phyloP scores from a whole-genome alignment of 2,888 invertebrate species.

The Lepas anatifera region DNA sequence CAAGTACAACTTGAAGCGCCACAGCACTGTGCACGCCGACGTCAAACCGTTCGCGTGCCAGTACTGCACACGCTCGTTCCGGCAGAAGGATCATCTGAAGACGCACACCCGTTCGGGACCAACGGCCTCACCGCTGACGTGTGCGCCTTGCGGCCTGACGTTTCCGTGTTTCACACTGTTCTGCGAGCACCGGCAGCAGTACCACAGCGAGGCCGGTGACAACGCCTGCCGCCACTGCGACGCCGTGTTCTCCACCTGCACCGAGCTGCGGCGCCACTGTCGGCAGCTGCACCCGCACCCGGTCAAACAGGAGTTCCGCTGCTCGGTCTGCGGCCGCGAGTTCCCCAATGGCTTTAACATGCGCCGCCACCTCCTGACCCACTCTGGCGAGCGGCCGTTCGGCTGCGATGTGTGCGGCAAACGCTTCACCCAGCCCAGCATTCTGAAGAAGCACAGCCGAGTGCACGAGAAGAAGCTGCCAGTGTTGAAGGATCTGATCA shows the following conservation, averaged over 20 bases:
- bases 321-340: conserved; percentile 2
- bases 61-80: conserved; percentile 10
- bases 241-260: background rate
- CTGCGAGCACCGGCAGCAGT: conserved; percentile 9
- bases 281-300: conserved; percentile 10
- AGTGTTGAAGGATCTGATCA: background rate
- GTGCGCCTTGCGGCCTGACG: conserved; percentile 11
- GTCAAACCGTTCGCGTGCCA: conserved; percentile 1
- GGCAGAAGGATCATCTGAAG: conserved; percentile 14
- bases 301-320: conserved; percentile 12
- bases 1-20: conserved; percentile 13
- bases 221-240: conserved; percentile 12
- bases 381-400: conserved; percentile 10
- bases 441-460: background rate
- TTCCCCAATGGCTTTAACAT: conserved; percentile 13
- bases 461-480: conserved; percentile 11
- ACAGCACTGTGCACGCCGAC: conserved; percentile 12
- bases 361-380: conserved; percentile 7
- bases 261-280: conserved; percentile 13
- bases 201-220: conserved; percentile 12
- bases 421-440: conserved; percentile 8
- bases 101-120: conserved; percentile 4
- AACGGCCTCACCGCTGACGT: background rate
- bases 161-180: conserved; percentile 9
- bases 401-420: conserved; percentile 6